Conservation (phyloP, 2,888 invertebrate species). For the Cataglyphis albicans region DNA sequence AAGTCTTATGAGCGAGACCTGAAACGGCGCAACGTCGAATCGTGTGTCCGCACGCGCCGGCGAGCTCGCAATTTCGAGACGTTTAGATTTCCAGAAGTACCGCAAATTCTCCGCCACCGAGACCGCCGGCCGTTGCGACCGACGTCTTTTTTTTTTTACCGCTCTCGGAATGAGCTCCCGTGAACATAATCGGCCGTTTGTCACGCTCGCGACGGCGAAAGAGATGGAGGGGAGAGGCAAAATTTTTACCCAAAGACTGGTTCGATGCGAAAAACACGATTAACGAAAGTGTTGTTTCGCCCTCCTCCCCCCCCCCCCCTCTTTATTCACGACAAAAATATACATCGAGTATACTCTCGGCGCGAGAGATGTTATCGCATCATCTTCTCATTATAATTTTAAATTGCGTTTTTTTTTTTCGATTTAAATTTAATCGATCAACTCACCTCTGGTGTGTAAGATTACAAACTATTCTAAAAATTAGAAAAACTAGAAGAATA, state of each 20-base stretch:
- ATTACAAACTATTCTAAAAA: neutral
- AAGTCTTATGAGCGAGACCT: neutral
- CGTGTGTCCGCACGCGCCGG: constrained; percentile 38
- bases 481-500: neutral
- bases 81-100: constrained; percentile 52
- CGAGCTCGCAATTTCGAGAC: constrained; percentile 56
- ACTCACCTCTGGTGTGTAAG: neutral
- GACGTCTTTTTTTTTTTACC: constrained; percentile 14
- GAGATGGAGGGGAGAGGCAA: neutral
- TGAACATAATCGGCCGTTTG: constrained; percentile 49
- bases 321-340: neutral
- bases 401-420: neutral
- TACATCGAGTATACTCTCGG: neutral
- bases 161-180: constrained; percentile 19
- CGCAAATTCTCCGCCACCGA: constrained; percentile 35
- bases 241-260: constrained; percentile 18
- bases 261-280: constrained; percentile 15
- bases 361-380: neutral
- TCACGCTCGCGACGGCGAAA: constrained; percentile 12
- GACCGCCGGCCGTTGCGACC: neutral
- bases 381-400: neutral
- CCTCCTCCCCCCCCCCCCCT: too few relatives aligned
- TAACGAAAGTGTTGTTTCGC: constrained; percentile 9
- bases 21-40: constrained; percentile 34
- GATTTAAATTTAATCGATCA: neutral